These are phyloP conservation scores for Hylia prasina DNA, from an alignment of 2,113 vertebrate species.

Conservation along the genomic window DNA sequence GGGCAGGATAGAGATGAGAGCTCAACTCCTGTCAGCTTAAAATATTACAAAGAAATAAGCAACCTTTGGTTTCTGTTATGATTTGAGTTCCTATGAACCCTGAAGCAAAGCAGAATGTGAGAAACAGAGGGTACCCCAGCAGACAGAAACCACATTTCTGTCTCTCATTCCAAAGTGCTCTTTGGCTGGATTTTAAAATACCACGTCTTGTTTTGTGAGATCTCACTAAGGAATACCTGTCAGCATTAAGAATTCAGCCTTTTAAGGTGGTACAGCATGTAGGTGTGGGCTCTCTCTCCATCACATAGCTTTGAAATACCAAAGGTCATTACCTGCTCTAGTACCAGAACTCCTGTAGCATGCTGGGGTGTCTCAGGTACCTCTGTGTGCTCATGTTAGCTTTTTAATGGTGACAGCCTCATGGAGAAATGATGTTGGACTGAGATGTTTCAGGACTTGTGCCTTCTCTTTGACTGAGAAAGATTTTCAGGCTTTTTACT, in stretches of 20 bases:
- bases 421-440: not conserved
- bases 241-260: not conserved
- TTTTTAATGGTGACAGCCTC: not conserved
- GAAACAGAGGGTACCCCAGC: not conserved
- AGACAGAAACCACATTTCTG: not conserved
- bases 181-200: not conserved
- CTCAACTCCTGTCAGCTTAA: not conserved
- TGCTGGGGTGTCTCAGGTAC: not conserved
- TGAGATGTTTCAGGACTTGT: not conserved
- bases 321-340: conserved; percentile 22
- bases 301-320: conserved; percentile 4
- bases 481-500: not conserved
- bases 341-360: not conserved
- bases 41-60: not conserved
- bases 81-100: not conserved
- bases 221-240: conserved; percentile 20
- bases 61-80: not conserved
- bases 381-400: not conserved
- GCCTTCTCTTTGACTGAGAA: not conserved
- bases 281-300: not conserved
- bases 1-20: not conserved
- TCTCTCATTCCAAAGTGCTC: not conserved
- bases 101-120: not conserved
- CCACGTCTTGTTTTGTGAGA: not conserved
- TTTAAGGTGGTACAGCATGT: not conserved